phyloP scores from a whole-genome alignment of 1,140 invertebrate genomes.

The Pseudoatta argentina region DNA sequence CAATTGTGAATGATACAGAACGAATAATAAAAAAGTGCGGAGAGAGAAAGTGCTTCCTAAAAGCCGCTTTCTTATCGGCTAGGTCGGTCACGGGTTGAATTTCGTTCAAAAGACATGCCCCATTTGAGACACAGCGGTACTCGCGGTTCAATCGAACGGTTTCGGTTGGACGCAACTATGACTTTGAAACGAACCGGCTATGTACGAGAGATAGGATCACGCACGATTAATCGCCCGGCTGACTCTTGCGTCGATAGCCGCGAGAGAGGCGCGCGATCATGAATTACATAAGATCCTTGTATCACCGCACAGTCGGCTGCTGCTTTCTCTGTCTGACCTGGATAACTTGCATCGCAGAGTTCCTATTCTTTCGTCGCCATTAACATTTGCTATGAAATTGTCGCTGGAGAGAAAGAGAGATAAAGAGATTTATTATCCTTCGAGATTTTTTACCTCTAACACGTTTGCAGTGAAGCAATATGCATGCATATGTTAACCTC shows the following conservation, averaged over 20 bases:
- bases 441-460: not conserved
- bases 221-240: conserved; percentile 52
- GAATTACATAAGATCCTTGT: conserved; percentile 80
- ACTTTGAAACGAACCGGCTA: conserved; percentile 40
- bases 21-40: conserved; percentile 40
- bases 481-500: not conserved
- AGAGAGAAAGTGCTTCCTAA: conserved; percentile 54
- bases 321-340: conserved; percentile 83
- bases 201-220: not conserved
- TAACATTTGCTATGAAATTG: conserved; percentile 21
- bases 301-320: conserved; percentile 73
- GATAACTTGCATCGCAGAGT: conserved; percentile 77
- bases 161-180: not conserved
- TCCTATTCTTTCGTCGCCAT: conserved; percentile 65
- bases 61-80: conserved; percentile 42
- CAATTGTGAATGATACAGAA: conserved; percentile 51
- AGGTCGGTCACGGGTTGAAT: conserved; percentile 5
- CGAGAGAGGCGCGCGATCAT: conserved; percentile 75
- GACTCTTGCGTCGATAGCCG: conserved; percentile 66
- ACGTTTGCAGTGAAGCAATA: not conserved
- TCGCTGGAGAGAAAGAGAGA: not conserved
- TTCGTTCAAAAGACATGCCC: not conserved
- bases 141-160: not conserved
- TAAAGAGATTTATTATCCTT: conserved; percentile 15
- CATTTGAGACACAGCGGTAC: not conserved